Evolutionary conservation across 2,113 vertebrate genomes (phyloP).

Genomic region (Dipodomys ordii): DNA sequence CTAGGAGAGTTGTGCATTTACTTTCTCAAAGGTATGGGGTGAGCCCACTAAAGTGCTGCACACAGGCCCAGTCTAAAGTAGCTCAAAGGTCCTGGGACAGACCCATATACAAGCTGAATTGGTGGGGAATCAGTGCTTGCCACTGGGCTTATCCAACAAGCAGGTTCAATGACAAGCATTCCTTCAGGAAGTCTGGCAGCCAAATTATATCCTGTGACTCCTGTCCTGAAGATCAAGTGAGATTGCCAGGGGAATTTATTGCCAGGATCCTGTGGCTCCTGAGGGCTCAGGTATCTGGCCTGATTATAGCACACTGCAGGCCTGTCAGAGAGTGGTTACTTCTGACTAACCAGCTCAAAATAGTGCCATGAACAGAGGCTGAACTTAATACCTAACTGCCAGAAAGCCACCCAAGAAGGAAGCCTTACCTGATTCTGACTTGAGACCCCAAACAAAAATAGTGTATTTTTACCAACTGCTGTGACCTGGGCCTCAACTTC

Average conservation of each 20-base stretch:
- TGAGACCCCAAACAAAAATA: not conserved
- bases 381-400: not conserved
- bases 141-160: not conserved
- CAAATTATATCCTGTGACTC: not conserved
- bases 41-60: not conserved
- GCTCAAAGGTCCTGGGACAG: not conserved
- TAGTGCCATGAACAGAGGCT: not conserved
- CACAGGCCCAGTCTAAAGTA: not conserved
- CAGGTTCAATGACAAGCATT: not conserved
- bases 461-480: not conserved
- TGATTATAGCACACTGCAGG: accelerated
- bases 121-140: accelerated
- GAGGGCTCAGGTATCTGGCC: not conserved
- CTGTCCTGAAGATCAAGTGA: not conserved
- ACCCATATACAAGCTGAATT: not conserved
- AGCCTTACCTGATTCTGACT: not conserved
- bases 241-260: not conserved
- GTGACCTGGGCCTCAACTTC: not conserved
- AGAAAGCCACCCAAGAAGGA: not conserved
- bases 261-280: not conserved
- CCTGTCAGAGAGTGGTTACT: not conserved
- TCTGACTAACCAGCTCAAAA: not conserved
- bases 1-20: accelerated
- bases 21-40: not conserved
- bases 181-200: not conserved